Evolutionary conservation across 2,888 invertebrate species (phyloP).

Genomic region (Chirona hameri): DNA sequence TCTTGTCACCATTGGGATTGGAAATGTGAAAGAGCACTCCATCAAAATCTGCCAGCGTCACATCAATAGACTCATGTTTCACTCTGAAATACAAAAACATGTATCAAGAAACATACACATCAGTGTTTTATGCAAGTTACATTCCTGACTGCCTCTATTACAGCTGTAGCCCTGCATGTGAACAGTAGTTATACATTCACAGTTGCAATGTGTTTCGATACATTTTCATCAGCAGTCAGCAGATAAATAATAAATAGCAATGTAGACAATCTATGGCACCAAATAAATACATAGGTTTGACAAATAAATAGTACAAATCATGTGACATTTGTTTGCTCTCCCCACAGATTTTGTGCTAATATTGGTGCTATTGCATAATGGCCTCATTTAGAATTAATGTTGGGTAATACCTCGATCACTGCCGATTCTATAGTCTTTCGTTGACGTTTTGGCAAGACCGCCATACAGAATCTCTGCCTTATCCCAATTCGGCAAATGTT

Average conservation of each 20-base stretch:
- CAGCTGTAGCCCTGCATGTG: too few species aligned
- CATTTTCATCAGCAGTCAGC: neutral
- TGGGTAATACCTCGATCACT: too few species aligned
- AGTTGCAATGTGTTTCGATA: neutral
- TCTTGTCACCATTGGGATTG: conserved; percentile 92
- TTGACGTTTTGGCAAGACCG: too few species aligned
- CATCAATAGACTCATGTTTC: conserved; percentile 83
- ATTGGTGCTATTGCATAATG: too few species aligned
- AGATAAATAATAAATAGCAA: neutral
- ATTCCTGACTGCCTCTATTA: too few species aligned
- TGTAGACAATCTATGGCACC: neutral
- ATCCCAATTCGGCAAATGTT: too few species aligned
- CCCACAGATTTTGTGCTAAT: too few species aligned
- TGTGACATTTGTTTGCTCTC: too few species aligned
- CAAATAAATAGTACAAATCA: too few species aligned
- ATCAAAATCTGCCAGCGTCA: conserved; percentile 95
- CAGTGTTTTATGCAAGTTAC: neutral
- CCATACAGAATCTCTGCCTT: too few species aligned
- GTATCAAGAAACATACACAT: neutral
- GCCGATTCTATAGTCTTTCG: too few species aligned
- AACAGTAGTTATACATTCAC: neutral
- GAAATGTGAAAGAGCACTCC: conserved; percentile 98
- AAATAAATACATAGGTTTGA: neutral
- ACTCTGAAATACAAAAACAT: neutral
- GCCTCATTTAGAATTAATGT: too few species aligned